Percentiles rank a stretch among this genome's conserved stretches.
Evolutionary conservation across 2,888 invertebrate species (phyloP).

Genomic region (Agrochola lota): DNA sequence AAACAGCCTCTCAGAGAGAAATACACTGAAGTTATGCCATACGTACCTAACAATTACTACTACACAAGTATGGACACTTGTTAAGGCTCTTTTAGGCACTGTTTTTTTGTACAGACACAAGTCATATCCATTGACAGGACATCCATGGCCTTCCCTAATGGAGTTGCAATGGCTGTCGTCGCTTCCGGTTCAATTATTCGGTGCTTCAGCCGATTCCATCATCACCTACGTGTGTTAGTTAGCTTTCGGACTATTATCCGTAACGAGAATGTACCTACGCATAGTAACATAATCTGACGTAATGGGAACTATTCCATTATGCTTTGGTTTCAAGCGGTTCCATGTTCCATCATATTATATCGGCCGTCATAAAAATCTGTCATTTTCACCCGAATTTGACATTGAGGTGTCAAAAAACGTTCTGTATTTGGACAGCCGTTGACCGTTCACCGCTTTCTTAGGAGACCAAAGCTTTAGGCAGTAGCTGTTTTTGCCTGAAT

Average conservation of each 20-base stretch:
- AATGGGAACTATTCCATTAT: background rate
- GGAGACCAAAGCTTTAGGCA: no score
- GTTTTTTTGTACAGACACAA: background rate
- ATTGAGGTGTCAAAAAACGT: no score
- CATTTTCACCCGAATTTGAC: no score
- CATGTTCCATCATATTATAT: background rate
- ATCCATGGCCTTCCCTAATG: slow-evolving; percentile 73
- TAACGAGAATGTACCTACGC: background rate
- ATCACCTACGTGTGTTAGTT: slow-evolving; percentile 31
- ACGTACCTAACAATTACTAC: background rate
- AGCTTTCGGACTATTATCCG: slow-evolving; percentile 25
- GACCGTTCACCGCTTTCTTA: no score
- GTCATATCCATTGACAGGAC: slow-evolving; percentile 60
- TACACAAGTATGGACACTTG: background rate
- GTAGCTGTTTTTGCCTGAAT: no score
- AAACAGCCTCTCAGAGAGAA: background rate
- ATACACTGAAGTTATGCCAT: background rate
- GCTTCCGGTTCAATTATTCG: slow-evolving; percentile 81
- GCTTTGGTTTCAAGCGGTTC: background rate
- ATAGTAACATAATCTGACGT: background rate
- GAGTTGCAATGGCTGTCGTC: slow-evolving; percentile 78
- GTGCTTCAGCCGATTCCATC: slow-evolving; percentile 65
- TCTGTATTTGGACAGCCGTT: no score
- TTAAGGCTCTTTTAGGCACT: background rate
- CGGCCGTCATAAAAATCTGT: no score